Percentiles rank a stretch among this genome's conserved stretches.
Conservation (phyloP, 1,140 invertebrate species). For the Ooceraea biroi region DNA sequence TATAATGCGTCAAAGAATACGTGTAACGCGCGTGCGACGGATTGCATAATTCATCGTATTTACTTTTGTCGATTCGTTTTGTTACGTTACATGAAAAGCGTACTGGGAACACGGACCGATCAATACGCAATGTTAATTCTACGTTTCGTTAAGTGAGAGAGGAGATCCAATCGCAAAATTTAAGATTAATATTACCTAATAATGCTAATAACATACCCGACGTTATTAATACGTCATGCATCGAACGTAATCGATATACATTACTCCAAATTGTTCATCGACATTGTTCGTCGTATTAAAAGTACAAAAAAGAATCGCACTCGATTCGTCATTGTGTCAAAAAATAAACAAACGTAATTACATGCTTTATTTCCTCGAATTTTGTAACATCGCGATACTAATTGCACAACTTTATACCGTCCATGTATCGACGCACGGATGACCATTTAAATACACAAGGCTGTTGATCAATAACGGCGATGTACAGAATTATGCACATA, state of each 20-base stretch:
- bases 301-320: background rate
- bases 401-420: background rate
- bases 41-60: slow-evolving; percentile 43
- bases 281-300: background rate
- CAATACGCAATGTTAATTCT: background rate
- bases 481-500: slow-evolving; percentile 10
- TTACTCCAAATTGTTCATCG: slow-evolving; percentile 29
- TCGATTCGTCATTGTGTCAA: background rate
- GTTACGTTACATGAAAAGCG: slow-evolving; percentile 21
- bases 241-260: slow-evolving; percentile 23
- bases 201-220: background rate
- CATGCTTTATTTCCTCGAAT: background rate
- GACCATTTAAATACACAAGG: slow-evolving; percentile 21
- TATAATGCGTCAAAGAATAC: slow-evolving; percentile 26
- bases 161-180: slow-evolving; percentile 29
- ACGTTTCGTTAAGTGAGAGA: background rate
- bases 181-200: background rate
- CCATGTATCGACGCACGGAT: background rate
- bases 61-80: slow-evolving; percentile 40
- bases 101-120: background rate
- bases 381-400: slow-evolving; percentile 6
- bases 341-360: slow-evolving; percentile 14
- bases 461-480: background rate
- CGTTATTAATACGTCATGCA: slow-evolving; percentile 3
- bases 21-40: no score